Evolutionary conservation across 1,140 invertebrate species (phyloP).

Genomic region (Neocloeon triangulifer): DNA sequence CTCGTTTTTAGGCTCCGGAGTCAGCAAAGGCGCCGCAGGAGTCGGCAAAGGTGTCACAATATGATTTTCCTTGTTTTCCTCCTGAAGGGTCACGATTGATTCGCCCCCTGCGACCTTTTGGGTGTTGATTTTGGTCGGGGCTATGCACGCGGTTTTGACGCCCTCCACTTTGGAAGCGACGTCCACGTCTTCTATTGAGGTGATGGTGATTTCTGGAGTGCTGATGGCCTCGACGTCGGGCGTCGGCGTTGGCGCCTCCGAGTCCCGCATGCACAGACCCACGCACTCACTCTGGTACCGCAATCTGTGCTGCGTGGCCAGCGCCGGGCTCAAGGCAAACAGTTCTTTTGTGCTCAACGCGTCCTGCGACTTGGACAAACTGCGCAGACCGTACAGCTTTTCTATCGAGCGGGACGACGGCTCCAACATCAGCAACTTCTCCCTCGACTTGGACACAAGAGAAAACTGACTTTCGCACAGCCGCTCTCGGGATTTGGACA

Average conservation of each 20-base stretch:
- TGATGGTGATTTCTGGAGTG: too few relatives aligned
- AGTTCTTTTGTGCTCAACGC: slow-evolving; percentile 13
- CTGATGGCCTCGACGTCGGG: slow-evolving; percentile 26
- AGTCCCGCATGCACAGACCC: slow-evolving; percentile 22
- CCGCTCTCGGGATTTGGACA: slow-evolving; percentile 17
- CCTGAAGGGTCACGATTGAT: too few relatives aligned
- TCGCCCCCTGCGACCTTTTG: too few relatives aligned
- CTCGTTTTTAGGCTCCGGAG: too few relatives aligned
- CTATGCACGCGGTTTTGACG: slow-evolving; percentile 22
- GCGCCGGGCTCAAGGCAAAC: too few relatives aligned
- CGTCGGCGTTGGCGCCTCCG: slow-evolving; percentile 24
- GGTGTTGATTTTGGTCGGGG: slow-evolving; percentile 26
- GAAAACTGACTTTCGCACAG: slow-evolving; percentile 28
- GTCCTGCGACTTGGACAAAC: slow-evolving; percentile 28
- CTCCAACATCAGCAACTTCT: slow-evolving; percentile 9
- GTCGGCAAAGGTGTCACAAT: too few relatives aligned
- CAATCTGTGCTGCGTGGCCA: neutral
- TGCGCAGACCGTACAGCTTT: slow-evolving; percentile 25
- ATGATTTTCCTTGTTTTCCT: too few relatives aligned
- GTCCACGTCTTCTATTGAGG: too few relatives aligned
- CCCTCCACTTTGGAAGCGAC: too few relatives aligned
- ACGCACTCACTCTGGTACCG: neutral
- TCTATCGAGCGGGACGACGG: slow-evolving; percentile 20
- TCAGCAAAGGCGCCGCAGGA: too few relatives aligned
- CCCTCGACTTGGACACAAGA: slow-evolving; percentile 20